Evolutionary conservation across 2,888 invertebrate species (phyloP).

Genomic region (Globia sparganii): DNA sequence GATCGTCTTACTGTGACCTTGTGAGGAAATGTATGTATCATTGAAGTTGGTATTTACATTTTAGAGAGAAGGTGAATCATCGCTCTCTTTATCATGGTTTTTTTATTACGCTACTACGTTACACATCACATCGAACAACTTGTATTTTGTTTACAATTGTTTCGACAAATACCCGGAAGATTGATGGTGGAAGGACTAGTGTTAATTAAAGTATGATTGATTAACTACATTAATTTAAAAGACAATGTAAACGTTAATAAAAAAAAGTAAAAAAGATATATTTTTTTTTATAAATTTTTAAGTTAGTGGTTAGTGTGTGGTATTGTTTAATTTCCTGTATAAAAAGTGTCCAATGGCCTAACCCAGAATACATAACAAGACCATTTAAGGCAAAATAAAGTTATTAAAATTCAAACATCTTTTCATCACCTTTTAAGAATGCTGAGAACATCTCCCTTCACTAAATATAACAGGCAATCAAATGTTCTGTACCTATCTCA

Average conservation of each 20-base stretch:
- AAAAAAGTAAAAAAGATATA: no score
- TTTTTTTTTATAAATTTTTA: no score
- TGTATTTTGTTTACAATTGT: neutral
- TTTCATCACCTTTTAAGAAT: constrained; percentile 1
- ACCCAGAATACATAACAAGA: neutral
- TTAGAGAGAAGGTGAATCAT: constrained; percentile 32
- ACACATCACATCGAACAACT: neutral
- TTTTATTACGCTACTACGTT: neutral
- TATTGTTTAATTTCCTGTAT: neutral
- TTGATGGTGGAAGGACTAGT: neutral
- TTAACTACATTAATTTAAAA: neutral
- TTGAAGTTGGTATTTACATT: constrained; percentile 9
- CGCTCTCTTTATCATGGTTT: neutral
- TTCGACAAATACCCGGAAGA: neutral
- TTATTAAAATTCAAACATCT: neutral
- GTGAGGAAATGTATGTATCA: constrained; percentile 14
- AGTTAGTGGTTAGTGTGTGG: neutral
- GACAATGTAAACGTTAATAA: no score
- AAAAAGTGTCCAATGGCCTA: neutral
- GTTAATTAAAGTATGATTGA: neutral
- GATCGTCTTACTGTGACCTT: constrained; percentile 8
- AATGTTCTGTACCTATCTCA: constrained; percentile 26
- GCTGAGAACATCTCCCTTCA: constrained; percentile 5
- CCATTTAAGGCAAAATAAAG: neutral
- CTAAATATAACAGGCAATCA: constrained; percentile 41